Evolutionary conservation across 1,140 invertebrate genomes (phyloP), one percentile per base, ranked within the genome.

Genomic region (Drosophila serrata): DNA sequence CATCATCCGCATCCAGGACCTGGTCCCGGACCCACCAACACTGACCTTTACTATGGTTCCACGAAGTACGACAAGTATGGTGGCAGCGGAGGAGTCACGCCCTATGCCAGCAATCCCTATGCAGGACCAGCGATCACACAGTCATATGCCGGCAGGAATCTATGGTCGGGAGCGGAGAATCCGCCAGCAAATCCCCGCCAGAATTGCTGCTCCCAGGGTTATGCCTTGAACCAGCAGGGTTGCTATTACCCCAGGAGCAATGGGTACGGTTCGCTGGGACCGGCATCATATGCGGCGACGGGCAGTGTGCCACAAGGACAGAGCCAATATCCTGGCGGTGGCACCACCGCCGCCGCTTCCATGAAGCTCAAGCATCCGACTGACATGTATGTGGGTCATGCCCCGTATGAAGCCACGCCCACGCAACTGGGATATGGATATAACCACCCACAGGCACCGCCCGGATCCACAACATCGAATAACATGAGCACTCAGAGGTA

Each of bases 181-280:
- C 43, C 75, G 7, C 27, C 39, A 24, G 31, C 49, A 4, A 75
- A 37, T 29, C 40, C 45, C 17, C 75, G 90, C n/a, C 90, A 92
- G 43, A 90, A 70, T 17, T 92, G 91, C 53, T 92, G 87, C 56
- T 70, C 75, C 0, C 91, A 92, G 58, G 53, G 75, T 4, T 84
- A 74, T 17, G 45, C 70, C 7, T 9, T 69, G 6, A 67, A 67
- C 7, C 87, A 90, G 56, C 84, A 90, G 53, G 91, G 70, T 27
- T 92, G 91, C 42, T 92, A 76, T 22, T 92, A 91, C 64, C 81
- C 91, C 3, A 55, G 88, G n/a, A 51, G 57, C 31, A 87, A 82
- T 48, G 76, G 79, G 1, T 87, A 79, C 8, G 59, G 48, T 9
- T 61, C 58, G 9, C 22, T 60, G 11, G 46, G 46, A 29, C 43